Base-by-base conservation (phyloP, 2,113 vertebrate species). In the Tretioscincus oriximinensis region DNA sequence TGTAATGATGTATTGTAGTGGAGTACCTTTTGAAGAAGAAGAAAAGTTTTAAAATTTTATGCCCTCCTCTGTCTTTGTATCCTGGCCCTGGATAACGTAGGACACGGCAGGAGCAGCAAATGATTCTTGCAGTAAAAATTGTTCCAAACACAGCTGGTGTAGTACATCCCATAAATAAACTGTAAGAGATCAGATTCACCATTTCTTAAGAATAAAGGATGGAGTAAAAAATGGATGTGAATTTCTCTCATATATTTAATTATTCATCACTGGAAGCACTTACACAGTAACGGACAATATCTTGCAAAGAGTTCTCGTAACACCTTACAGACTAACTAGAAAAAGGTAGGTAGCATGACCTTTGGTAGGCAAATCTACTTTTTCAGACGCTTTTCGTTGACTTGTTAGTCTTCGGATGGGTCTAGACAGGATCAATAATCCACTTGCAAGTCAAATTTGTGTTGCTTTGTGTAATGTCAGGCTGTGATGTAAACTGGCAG, bases 1-100 rank as follows among this genome's bases (percentile, higher is more conserved):
- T 77, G 78, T 61, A 87, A 90, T 85, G 84, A 84, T 87, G 88
- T 89, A 58, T 58, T 58, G 18, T 18, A 58, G 54, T 58, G 54
- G 54, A 58, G 54, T 58, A 58, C 18, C 54, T 58, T 58, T 58
- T 58, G 54, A 58, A 58, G 18, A 58, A 58, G 35, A 58, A 58
- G 18, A 58, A 16, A 86, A 88, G 78, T 90, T 84, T 88, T 80
- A 83, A 89, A 81, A 81, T 86, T 66, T 84, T 0, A 1, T 47
- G 85, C 86, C n/a, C 49, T 71, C 28, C 76, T 45, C 73, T 75
- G 86, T 78, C 83, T 84, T 45, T 16, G 84, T 81, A 29, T 82
- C 71, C 65, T 76, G 85, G 61, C 41, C 58, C 66, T 16, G 73
- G 58, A 18, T 71, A 61, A 86, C 3, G 78, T 61, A 87, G 11